Conservation (phyloP, 1,140 invertebrate genomes). For the Amphibalanus amphitrite region DNA sequence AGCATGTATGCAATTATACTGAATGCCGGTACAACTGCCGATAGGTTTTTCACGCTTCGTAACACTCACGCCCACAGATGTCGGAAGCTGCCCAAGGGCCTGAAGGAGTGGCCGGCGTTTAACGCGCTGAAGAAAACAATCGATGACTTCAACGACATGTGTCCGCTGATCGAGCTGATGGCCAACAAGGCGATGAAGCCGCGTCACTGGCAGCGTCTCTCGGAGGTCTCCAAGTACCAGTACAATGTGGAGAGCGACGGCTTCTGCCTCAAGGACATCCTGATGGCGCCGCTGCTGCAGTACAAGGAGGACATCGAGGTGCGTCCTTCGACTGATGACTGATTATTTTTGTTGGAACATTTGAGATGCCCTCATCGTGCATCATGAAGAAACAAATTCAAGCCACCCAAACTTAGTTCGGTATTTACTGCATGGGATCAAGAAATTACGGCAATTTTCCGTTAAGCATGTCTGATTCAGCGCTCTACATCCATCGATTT, state of each 20-base stretch:
- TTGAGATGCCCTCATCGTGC: too few species aligned
- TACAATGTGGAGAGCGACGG: slow-evolving; percentile 86
- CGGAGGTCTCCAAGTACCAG: slow-evolving; percentile 70
- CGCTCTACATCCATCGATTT: too few species aligned
- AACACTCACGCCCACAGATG: slow-evolving; percentile 47
- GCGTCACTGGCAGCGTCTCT: slow-evolving; percentile 87
- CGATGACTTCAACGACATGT: slow-evolving; percentile 96
- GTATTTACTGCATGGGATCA: too few species aligned
- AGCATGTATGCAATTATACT: too few species aligned
- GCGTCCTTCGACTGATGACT: too few species aligned
- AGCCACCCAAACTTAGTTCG: too few species aligned
- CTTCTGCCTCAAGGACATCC: slow-evolving; percentile 84
- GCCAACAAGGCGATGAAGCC: slow-evolving; percentile 96
- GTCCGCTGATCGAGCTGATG: slow-evolving; percentile 85
- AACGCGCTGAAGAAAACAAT: slow-evolving; percentile 88
- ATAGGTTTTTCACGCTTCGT: too few species aligned
- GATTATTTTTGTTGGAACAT: too few species aligned
- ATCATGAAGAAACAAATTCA: too few species aligned
- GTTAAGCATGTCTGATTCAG: too few species aligned
- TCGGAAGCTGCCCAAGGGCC: slow-evolving; percentile 77
- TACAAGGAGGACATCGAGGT: slow-evolving; percentile 93
- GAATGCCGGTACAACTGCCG: too few species aligned
- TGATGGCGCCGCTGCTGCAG: slow-evolving; percentile 81
- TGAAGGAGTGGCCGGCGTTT: slow-evolving; percentile 96
- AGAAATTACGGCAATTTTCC: too few species aligned